Base-by-base conservation (phyloP, 2,113 vertebrate genomes). In the Antigone vipio region DNA sequence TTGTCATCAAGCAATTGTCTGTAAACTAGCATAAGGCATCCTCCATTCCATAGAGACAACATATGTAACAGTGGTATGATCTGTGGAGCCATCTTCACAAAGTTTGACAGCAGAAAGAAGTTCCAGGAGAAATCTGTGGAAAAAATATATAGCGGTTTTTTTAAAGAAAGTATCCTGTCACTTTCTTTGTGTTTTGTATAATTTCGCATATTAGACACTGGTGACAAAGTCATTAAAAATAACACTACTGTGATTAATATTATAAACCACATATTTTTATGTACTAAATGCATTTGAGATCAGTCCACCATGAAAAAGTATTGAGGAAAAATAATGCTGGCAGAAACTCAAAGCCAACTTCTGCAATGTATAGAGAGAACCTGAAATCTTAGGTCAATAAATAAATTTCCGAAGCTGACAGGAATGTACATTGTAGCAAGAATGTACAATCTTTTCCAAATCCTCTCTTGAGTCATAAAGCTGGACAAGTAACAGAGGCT, bases 21-120 rank as follows among this genome's bases (percentile, higher is more conserved):
- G 30, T 75, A 91, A 93, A 78, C 27, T 90, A 89, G 35, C 38
- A 11, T 23, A 93, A 83, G 49, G 64, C 83, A 88, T 96, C 74
- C 67, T 96, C 95, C 67, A 87, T 91, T 95, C 44, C 59, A 63
- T 19, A 81, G 60, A 56, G 27, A 79, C 40, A 88, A 88, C 44
- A 80, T 87, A 29, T 71, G 66, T 95, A 72, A 92, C 74, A 96
- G 68, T 17, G 14, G 15, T 26, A 94, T 72, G 32, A 69, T 92
- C 72, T 95, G 58, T 96, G 68, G 56, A 95, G 71, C 18, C 69
- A 35, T 85, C 71, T 88, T 77, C 30, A 74, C 26, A 86, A 94
- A 85, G 35, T 95, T 82, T 80, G 49, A 47, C 26, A 69, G 14
- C 32, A 89, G 67, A 92, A 85, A 85, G 67, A 50, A 64, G 5